Evolutionary conservation across 2,888 invertebrate genomes (phyloP).

Genomic region (Tachina fera): DNA sequence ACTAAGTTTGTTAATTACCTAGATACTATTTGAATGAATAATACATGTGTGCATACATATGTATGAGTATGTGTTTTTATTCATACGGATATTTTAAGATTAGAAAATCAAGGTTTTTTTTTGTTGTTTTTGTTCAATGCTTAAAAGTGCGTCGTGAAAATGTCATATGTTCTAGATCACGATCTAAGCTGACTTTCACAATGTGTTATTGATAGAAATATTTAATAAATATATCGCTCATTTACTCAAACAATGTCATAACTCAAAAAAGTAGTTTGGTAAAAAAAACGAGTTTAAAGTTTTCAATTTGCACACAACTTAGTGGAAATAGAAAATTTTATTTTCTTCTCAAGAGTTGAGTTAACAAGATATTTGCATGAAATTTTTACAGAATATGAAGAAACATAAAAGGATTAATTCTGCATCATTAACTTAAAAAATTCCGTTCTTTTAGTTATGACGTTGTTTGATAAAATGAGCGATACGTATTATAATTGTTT

Average conservation of each 20-base stretch:
- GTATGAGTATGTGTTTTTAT: not conserved
- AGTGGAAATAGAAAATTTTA: no score
- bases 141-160: conserved; percentile 50
- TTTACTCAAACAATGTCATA: no score
- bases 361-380: no score
- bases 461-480: not conserved
- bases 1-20: not conserved
- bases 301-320: no score
- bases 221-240: not conserved
- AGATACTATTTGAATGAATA: not conserved
- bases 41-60: not conserved
- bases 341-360: no score
- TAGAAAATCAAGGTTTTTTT: conserved; percentile 48
- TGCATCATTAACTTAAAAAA: no score
- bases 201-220: conserved; percentile 9
- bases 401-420: no score
- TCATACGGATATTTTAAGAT: conserved; percentile 39
- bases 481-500: not conserved
- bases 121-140: not conserved
- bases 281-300: no score
- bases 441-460: not conserved
- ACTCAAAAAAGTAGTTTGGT: no score
- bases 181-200: conserved; percentile 41
- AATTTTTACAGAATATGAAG: no score
- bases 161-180: conserved; percentile 17